A percentile compares a stretch with the other conserved stretches of the same genome.
Evolutionary conservation across 2,888 invertebrate genomes (phyloP).

Genomic region (Lasius platythorax): DNA sequence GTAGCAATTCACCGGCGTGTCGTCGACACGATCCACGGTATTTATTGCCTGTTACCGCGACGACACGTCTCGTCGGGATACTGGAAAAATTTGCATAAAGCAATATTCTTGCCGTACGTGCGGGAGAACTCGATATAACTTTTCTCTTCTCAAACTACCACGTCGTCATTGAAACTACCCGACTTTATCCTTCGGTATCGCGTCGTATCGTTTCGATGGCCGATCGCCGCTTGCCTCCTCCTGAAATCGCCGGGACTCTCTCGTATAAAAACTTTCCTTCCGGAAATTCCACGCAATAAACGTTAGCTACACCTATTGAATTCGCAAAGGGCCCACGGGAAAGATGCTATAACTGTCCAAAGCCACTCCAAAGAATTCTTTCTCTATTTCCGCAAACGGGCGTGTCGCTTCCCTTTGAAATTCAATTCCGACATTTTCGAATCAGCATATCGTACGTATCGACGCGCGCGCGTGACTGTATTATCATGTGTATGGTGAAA

Average conservation of each 20-base stretch:
- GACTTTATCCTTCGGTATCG: constrained; percentile 25
- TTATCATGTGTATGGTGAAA: constrained; percentile 31
- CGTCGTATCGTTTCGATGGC: background rate
- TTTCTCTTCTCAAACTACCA: background rate
- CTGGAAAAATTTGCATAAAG: constrained; percentile 37
- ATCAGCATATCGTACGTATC: constrained; percentile 57
- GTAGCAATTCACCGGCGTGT: background rate
- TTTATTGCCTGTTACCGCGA: background rate
- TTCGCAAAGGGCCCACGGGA: constrained; percentile 53
- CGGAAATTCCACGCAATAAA: constrained; percentile 60
- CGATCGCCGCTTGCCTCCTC: background rate
- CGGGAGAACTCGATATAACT: constrained; percentile 36
- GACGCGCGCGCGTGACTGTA: constrained; percentile 34
- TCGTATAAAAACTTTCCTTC: constrained; percentile 18
- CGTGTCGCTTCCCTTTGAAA: constrained; percentile 51
- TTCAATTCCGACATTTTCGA: constrained; percentile 57
- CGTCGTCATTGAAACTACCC: constrained; percentile 26
- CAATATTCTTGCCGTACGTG: constrained; percentile 44
- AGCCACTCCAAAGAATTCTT: constrained; percentile 29
- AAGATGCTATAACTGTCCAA: constrained; percentile 43
- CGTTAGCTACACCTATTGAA: constrained; percentile 61
- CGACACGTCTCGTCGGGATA: background rate
- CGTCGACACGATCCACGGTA: constrained; percentile 1
- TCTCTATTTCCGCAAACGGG: constrained; percentile 22
- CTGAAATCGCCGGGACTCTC: constrained; percentile 13